phyloP scores from a whole-genome alignment of 2,888 invertebrate species.

The Amphimallon solstitiale region DNA sequence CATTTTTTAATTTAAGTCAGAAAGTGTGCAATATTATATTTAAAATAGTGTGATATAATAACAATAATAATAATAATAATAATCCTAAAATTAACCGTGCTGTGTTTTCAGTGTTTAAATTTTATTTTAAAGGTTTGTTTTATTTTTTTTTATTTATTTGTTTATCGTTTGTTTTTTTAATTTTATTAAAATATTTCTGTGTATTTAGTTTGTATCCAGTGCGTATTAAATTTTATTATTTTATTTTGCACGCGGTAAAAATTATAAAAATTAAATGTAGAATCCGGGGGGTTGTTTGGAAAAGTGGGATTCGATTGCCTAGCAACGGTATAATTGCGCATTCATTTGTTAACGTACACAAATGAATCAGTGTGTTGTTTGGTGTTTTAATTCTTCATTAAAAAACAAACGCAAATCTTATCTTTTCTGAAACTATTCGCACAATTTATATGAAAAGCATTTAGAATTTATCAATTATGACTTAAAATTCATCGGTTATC shows the following conservation, averaged over 20 bases:
- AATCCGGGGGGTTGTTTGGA: not conserved
- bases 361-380: not conserved
- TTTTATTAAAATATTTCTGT: too few relatives aligned
- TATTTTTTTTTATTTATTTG: slow-evolving; percentile 27
- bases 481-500: too few relatives aligned
- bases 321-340: slow-evolving; percentile 4
- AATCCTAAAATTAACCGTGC: not conserved
- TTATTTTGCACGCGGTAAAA: not conserved
- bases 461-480: too few relatives aligned
- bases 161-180: not conserved
- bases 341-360: not conserved
- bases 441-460: too few relatives aligned
- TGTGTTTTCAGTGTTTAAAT: slow-evolving; percentile 23
- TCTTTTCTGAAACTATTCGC: too few relatives aligned
- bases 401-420: too few relatives aligned
- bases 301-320: slow-evolving; percentile 21
- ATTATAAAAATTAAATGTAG: not conserved
- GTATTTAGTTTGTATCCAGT: too few relatives aligned
- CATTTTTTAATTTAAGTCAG: too few relatives aligned
- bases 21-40: too few relatives aligned
- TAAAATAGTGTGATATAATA: too few relatives aligned
- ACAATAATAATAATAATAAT: too few relatives aligned
- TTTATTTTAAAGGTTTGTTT: slow-evolving; percentile 17
- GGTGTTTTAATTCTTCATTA: too few relatives aligned
- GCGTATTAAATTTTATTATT: not conserved